phyloP scores from a whole-genome alignment of 2,888 invertebrate genomes.

The Drosophila longiperda region DNA sequence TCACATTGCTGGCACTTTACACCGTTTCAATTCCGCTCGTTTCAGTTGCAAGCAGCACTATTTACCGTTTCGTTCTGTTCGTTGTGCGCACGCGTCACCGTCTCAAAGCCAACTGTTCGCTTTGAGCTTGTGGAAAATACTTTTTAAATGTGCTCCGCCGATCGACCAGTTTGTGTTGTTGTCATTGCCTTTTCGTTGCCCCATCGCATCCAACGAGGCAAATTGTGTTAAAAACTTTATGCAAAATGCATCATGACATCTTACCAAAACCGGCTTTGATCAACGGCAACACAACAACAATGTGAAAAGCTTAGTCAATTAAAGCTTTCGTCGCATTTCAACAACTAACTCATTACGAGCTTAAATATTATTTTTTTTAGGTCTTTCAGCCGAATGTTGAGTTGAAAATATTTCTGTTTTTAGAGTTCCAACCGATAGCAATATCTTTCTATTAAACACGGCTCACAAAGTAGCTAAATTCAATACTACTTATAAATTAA shows the following conservation, averaged over 20 bases:
- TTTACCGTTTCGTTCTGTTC: conserved; percentile 51
- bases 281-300: neutral
- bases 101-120: conserved; percentile 58
- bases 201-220: conserved; percentile 4
- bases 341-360: neutral
- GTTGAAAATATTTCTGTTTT: neutral
- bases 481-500: neutral
- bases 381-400: neutral
- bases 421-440: neutral
- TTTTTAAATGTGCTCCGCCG: conserved; percentile 36
- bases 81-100: conserved; percentile 67
- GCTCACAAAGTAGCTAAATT: neutral
- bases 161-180: conserved; percentile 48
- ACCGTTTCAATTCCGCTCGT: conserved; percentile 38
- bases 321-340: conserved; percentile 1
- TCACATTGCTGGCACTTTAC: conserved; percentile 36
- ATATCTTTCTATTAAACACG: neutral
- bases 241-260: conserved; percentile 63
- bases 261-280: conserved; percentile 61
- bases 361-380: neutral
- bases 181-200: conserved; percentile 14
- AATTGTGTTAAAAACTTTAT: conserved; percentile 49
- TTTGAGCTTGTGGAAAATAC: conserved; percentile 37
- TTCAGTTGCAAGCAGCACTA: conserved; percentile 19
- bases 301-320: conserved; percentile 7